These are phyloP conservation scores for Ectobius pallidus DNA, from an alignment of 2,888 invertebrate species.

Conservation along the genomic window DNA sequence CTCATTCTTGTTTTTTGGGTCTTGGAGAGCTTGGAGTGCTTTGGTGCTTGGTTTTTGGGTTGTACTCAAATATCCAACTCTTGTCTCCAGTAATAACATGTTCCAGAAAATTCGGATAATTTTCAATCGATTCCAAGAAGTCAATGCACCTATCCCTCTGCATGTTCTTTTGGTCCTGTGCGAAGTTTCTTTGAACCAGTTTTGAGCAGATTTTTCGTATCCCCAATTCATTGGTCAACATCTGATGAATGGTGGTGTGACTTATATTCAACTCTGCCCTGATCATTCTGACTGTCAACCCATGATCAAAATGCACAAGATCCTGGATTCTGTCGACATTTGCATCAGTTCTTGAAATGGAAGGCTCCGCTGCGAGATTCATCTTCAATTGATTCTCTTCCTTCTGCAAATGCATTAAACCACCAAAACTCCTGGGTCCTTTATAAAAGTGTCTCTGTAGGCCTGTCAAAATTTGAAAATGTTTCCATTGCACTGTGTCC, in stretches of 20 bases:
- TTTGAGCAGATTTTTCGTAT: background rate
- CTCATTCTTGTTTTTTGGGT: background rate
- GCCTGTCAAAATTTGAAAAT: background rate
- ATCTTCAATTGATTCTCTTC: slow-evolving; percentile 44
- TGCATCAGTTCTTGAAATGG: slow-evolving; percentile 44
- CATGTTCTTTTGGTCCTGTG: too few species aligned
- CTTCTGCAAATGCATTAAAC: slow-evolving; percentile 40
- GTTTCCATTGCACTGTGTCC: background rate
- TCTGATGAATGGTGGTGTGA: too few species aligned
- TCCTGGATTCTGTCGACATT: too few species aligned
- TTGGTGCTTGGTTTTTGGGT: background rate
- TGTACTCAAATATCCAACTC: too few species aligned
- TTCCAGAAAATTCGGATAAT: background rate
- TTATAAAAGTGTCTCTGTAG: slow-evolving; percentile 21
- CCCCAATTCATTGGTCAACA: too few species aligned
- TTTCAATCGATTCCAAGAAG: background rate
- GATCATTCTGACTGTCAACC: too few species aligned
- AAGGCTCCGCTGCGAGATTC: slow-evolving; percentile 36
- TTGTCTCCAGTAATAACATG: too few species aligned
- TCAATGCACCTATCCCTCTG: too few species aligned
- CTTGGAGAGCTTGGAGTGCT: too few species aligned
- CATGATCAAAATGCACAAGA: too few species aligned
- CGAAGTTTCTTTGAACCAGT: background rate
- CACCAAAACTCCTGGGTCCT: slow-evolving; percentile 39
- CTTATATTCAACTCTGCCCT: too few species aligned